A percentile compares a stretch with the other conserved stretches of the same genome.
Evolutionary conservation across 2,888 invertebrate species (phyloP).

Genomic region (Notodonta dromedarius): DNA sequence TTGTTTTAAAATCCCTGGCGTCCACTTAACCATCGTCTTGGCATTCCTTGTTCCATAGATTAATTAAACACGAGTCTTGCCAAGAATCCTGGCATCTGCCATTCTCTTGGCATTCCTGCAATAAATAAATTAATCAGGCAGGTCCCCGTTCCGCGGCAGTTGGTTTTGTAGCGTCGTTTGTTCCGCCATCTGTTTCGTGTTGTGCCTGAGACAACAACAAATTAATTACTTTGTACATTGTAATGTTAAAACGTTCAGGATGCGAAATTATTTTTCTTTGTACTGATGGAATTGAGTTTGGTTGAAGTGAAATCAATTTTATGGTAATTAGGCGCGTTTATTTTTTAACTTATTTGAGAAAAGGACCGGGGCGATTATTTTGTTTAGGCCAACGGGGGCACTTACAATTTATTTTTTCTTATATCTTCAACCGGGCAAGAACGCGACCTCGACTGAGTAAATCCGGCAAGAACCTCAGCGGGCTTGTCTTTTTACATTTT

Average conservation of each 20-base stretch:
- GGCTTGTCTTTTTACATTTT: too few species aligned
- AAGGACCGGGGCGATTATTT: too few species aligned
- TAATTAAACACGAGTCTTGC: constrained; percentile 1
- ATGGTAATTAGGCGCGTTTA: too few species aligned
- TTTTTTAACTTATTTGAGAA: too few species aligned
- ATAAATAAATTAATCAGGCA: constrained; percentile 4
- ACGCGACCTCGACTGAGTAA: too few species aligned
- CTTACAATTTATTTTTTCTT: too few species aligned
- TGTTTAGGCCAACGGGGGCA: too few species aligned
- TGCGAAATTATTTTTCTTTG: not conserved
- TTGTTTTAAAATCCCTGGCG: not conserved
- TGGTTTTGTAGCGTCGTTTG: not conserved
- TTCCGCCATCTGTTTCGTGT: constrained; percentile 3
- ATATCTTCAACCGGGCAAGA: too few species aligned
- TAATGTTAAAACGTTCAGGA: not conserved
- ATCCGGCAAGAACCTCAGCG: too few species aligned
- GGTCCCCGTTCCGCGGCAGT: not conserved
- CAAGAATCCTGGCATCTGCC: constrained; percentile 1
- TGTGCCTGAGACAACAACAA: not conserved
- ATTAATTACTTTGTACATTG: not conserved
- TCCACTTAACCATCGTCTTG: constrained; percentile 1
- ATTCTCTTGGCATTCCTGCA: not conserved
- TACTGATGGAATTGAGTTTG: not conserved
- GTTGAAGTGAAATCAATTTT: too few species aligned
- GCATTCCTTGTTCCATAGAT: not conserved